Base-by-base conservation (phyloP, 2,113 vertebrate genomes). In the Aptenodytes forsteri region DNA sequence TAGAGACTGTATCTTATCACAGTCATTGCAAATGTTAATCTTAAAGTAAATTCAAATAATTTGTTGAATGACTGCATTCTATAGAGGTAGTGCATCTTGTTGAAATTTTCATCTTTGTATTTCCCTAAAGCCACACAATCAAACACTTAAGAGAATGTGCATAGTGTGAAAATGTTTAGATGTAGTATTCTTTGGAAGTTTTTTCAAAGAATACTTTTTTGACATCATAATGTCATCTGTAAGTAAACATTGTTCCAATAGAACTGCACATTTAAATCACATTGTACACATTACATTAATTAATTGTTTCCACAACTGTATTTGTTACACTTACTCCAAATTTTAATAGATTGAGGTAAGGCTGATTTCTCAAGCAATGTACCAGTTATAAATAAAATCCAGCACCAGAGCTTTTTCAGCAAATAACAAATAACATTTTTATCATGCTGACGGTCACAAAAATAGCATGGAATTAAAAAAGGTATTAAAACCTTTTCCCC, bases 401-500 rank as follows among this genome's bases (percentile, higher is more conserved):
- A 96, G 65, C 38, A 90, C 19, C 42, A 87, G 73, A 71, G 90
- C 9, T 81, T 97, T 97, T 97, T 82, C 87, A 94, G 56, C 56
- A 89, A 89, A 96, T 86, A 96, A 94, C 77, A 97, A 93, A 95
- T 96, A 96, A 87, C 15, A 78, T 83, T 79, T 96, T 66, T 92
- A 75, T 88, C 89, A 80, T 89, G 70, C 65, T 86, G 92, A 91
- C 16, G 25, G 55, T 83, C 72, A 81, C 83, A 97, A 97, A 97
- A 95, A 49, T 91, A 95, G 11, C 26, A 71, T 6, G 21, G 55
- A 52, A 87, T 90, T 36, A 80, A 95, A 91, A 94, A 84, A 97
- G 59, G 50, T 96, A 95, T 96, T 97, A 89, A 96, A 98, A 96
- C 46, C 62, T 93, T 78, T 92, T 89, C 47, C 36, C 17, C 26